Conservation (phyloP, 2,888 invertebrate species). For the Dryobota labecula region DNA sequence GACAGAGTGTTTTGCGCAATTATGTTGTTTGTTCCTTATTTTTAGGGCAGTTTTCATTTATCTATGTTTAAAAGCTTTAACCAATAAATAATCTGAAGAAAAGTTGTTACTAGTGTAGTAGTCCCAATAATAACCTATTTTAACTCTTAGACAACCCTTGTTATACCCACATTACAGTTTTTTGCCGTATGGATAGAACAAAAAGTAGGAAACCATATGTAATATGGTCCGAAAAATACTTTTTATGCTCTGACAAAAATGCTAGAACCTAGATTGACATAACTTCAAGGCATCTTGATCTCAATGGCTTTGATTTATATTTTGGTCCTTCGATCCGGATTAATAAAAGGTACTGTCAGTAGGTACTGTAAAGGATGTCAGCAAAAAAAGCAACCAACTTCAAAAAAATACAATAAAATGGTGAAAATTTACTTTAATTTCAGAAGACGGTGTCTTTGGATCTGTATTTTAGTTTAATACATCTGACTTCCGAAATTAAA, state of each 20-base stretch:
- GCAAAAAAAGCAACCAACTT: too few relatives aligned
- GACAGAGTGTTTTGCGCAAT: conserved; percentile 52
- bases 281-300: not conserved
- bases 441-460: too few relatives aligned
- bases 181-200: not conserved
- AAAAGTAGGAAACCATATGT: not conserved
- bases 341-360: too few relatives aligned
- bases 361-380: not conserved
- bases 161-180: not conserved
- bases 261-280: too few relatives aligned
- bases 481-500: too few relatives aligned
- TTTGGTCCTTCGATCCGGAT: not conserved
- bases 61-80: not conserved
- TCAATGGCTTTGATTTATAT: not conserved
- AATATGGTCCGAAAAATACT: not conserved
- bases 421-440: too few relatives aligned
- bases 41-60: not conserved
- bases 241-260: not conserved
- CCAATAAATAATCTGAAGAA: not conserved
- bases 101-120: not conserved
- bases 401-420: too few relatives aligned
- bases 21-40: conserved; percentile 21
- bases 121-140: not conserved
- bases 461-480: too few relatives aligned
- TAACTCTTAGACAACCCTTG: not conserved